A percentile compares a stretch with the other conserved stretches of the same genome.
phyloP scores from a whole-genome alignment of 1,140 invertebrate species.

The Brachionus plicatilis region DNA sequence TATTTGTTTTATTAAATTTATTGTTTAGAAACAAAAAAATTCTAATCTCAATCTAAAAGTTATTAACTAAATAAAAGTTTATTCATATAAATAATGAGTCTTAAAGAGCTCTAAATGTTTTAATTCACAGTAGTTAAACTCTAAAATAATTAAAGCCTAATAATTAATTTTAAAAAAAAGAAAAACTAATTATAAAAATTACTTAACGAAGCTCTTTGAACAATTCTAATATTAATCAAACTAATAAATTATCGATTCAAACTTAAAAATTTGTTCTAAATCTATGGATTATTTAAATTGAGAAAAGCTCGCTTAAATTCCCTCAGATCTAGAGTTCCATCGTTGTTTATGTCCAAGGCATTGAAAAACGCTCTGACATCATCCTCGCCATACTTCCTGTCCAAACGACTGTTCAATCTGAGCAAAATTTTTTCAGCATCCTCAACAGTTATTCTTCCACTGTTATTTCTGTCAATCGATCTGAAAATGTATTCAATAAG shows the following conservation, averaged over 20 bases:
- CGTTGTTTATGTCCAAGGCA: slow-evolving; percentile 11
- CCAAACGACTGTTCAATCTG: slow-evolving; percentile 31
- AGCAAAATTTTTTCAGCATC: slow-evolving; percentile 32
- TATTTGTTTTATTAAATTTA: too few species aligned
- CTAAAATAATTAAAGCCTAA: not conserved
- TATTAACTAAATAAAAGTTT: not conserved
- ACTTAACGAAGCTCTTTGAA: not conserved
- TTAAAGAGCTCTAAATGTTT: not conserved
- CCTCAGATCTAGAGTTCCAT: slow-evolving; percentile 21
- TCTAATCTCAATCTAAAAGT: too few species aligned
- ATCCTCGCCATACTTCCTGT: slow-evolving; percentile 28
- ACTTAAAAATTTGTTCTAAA: not conserved
- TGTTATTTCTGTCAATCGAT: slow-evolving; percentile 24
- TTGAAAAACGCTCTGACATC: slow-evolving; percentile 30
- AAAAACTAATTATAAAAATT: not conserved
- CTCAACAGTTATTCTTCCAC: slow-evolving; percentile 20
- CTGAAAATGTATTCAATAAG: slow-evolving; percentile 34
- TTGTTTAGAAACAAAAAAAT: too few species aligned
- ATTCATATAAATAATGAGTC: not conserved
- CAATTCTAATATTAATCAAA: not conserved
- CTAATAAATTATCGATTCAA: not conserved
- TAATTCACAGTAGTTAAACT: not conserved
- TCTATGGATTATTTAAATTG: slow-evolving; percentile 19
- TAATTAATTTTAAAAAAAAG: not conserved
- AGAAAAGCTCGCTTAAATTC: slow-evolving; percentile 31